Evolutionary conservation across 2,797 vertebrate genomes (phyloP), one percentile per base, ranked within the genome.

Genomic region (Eurystomus glaucurus): DNA sequence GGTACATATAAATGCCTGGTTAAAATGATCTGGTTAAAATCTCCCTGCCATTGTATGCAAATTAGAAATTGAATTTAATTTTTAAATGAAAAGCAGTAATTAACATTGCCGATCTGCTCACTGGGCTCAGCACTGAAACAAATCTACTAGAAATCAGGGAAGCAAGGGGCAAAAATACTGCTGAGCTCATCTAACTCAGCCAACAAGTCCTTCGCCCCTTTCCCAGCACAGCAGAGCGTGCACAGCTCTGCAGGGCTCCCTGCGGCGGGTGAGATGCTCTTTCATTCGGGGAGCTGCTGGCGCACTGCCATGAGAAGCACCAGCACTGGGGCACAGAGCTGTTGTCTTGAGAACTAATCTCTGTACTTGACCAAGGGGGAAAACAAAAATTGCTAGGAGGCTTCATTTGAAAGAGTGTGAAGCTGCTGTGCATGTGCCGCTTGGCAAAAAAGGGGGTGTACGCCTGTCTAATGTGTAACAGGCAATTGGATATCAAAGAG

Each of bases 81-180:
- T 92, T 78, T 18, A 84, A 93, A 93, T 52, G 3, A 92, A 82
- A 95, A 62, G 33, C 1, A 1, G 26, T 86, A 84, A 74, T 89
- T 77, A 70, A 95, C 83, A 60, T 91, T 97, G 82, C 82, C 93
- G 26, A 70, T 94, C 93, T 98, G 94, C 95, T 96, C 82, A 74
- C 71, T 89, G 86, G 79, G 90, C 91, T 96, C 85, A 81, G 80
- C 93, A 93, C 83, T 75, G 96, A 98, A 95, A 72, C 82, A 86
- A 88, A 94, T 95, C 81, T 95, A 86, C 76, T 84, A 85, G 82
- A 94, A 98, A 91, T 89, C 81, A 90, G 94, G 35, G 64, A 97
- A 97, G 93, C 84, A 97, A 96, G 94, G 94, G 91, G 93, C 70
- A 91, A 94, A 97, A 93, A 58, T 88, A 88, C 87, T 70, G 43